These are phyloP conservation scores for Turdus rufiventris DNA, from an alignment of 2,113 vertebrate genomes.

Conservation along the genomic window DNA sequence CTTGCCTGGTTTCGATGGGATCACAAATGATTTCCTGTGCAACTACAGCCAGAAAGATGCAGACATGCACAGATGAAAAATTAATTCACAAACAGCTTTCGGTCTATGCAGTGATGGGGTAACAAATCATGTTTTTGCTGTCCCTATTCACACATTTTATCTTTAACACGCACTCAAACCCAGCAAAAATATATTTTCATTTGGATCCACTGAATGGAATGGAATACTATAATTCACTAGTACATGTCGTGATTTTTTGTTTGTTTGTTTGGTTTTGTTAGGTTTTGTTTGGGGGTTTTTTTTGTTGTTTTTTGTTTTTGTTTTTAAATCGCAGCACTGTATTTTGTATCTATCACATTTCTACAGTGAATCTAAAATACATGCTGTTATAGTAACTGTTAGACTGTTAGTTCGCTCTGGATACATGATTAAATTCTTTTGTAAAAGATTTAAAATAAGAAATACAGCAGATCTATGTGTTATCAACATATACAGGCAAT, in stretches of 20 bases:
- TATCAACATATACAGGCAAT: conserved; percentile 31
- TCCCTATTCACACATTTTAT: neutral
- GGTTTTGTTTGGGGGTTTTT: neutral
- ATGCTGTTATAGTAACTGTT: neutral
- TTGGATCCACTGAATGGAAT: neutral
- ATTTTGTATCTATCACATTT: neutral
- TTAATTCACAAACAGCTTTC: neutral
- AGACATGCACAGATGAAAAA: neutral
- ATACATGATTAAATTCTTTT: neutral
- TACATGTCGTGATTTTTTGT: neutral
- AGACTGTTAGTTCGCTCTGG: neutral
- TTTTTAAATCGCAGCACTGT: neutral
- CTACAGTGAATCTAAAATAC: neutral
- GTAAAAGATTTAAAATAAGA: conserved; percentile 7
- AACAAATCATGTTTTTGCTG: neutral
- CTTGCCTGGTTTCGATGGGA: neutral
- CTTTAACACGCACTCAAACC: neutral
- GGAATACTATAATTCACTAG: neutral
- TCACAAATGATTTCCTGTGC: neutral
- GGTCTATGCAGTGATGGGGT: neutral
- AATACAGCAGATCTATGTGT: neutral
- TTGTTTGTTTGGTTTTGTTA: too few relatives aligned
- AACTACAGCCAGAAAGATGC: neutral
- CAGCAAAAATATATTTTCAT: neutral
- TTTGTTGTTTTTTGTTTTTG: neutral